These are phyloP conservation scores for Tenualosa ilisha DNA, from an alignment of 2,797 vertebrate genomes.

Conservation along the genomic window DNA sequence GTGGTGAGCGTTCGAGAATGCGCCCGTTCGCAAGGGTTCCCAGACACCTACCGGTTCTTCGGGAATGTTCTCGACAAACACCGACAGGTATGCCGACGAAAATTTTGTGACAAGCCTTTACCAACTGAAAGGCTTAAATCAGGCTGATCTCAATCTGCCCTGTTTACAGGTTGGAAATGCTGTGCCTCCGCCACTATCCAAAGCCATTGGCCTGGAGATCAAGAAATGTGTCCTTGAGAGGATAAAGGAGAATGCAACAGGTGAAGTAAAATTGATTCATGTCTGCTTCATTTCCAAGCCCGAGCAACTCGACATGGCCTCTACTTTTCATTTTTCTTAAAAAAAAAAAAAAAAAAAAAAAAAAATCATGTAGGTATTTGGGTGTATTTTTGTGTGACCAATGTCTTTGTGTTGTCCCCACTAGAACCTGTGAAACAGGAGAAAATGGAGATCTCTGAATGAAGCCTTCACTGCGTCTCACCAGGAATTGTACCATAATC, in stretches of 20 bases:
- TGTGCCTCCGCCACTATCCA: constrained; percentile 91
- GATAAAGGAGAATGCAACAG: constrained; percentile 76
- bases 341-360: too few species aligned
- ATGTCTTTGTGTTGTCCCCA: not conserved
- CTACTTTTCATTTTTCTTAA: too few species aligned
- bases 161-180: constrained; percentile 88
- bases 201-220: constrained; percentile 90
- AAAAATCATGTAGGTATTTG: not conserved
- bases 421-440: constrained; percentile 77
- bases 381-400: not conserved
- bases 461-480: constrained; percentile 48
- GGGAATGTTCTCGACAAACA: constrained; percentile 96
- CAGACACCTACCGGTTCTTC: constrained; percentile 93
- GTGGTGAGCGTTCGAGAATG: constrained; percentile 97
- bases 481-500: constrained; percentile 52
- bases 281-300: too few species aligned
- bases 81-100: constrained; percentile 80
- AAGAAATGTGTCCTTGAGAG: constrained; percentile 79
- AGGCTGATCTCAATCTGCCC: not conserved
- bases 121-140: not conserved
- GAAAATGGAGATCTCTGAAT: constrained; percentile 78
- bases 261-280: constrained; percentile 57
- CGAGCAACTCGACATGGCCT: too few species aligned
- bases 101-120: too few species aligned
- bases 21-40: constrained; percentile 94